Conservation (phyloP, 1,140 invertebrate genomes). For the Caenorhabditis briggsae region DNA sequence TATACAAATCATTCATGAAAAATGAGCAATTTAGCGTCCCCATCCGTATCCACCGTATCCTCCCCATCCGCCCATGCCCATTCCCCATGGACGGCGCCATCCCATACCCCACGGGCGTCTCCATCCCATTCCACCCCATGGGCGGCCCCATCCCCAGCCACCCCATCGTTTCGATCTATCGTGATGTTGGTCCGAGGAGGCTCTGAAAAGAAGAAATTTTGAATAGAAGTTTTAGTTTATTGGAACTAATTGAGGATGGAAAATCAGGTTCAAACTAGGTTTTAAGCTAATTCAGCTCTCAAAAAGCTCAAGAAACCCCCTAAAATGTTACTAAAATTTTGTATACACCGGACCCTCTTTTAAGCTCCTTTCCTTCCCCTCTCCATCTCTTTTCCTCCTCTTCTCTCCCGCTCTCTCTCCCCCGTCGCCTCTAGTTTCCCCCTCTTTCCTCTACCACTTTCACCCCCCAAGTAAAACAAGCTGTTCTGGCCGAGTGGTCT, state of each 20-base stretch:
- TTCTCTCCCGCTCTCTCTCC: too few species aligned
- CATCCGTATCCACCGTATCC: constrained; percentile 36
- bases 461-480: not conserved
- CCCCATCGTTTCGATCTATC: constrained; percentile 8
- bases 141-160: constrained; percentile 26
- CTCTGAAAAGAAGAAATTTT: not conserved
- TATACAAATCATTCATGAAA: too few species aligned
- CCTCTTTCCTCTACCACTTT: too few species aligned
- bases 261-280: too few species aligned
- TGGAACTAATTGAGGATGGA: too few species aligned
- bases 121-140: not conserved
- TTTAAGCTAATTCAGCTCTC: too few species aligned
- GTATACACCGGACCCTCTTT: too few species aligned
- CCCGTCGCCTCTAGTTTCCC: too few species aligned
- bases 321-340: too few species aligned
- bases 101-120: not conserved
- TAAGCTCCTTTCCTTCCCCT: too few species aligned
- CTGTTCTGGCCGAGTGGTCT: constrained; percentile 88
- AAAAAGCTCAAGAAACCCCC: too few species aligned
- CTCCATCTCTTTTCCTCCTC: not conserved
- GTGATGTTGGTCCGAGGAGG: not conserved
- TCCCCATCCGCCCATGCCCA: constrained; percentile 10
- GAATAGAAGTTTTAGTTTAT: too few species aligned
- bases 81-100: not conserved
- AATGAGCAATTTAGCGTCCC: not conserved